Evolutionary conservation across 1,140 invertebrate species (phyloP).

Genomic region (Antheraea mylitta): DNA sequence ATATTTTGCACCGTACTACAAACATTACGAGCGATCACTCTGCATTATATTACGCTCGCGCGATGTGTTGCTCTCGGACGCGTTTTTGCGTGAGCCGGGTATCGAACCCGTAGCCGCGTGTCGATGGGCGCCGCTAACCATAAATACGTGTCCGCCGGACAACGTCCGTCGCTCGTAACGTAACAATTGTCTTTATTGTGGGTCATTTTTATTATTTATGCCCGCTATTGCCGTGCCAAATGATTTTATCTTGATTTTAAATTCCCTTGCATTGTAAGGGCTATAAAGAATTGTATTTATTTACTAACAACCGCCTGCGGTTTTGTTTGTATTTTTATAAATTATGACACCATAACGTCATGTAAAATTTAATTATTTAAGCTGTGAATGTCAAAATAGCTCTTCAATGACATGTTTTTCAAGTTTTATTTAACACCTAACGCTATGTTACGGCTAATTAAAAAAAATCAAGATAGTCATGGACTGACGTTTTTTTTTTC

Average conservation of each 20-base stretch:
- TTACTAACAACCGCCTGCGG: not conserved
- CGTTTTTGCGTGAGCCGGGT: slow-evolving; percentile 40
- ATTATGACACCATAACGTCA: too few species aligned
- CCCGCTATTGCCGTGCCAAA: slow-evolving; percentile 28
- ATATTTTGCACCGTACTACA: slow-evolving; percentile 58
- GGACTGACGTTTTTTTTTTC: too few species aligned
- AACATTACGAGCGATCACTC: slow-evolving; percentile 55
- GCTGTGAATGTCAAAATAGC: too few species aligned
- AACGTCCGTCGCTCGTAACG: slow-evolving; percentile 50
- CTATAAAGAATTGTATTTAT: not conserved
- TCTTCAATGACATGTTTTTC: too few species aligned
- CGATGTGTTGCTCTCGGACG: slow-evolving; percentile 27
- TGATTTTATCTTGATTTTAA: slow-evolving; percentile 27
- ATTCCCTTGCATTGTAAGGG: not conserved
- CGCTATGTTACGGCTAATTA: too few species aligned
- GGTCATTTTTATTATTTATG: slow-evolving; percentile 49
- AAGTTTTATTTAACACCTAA: too few species aligned
- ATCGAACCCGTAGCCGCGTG: slow-evolving; percentile 44
- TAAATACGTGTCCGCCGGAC: slow-evolving; percentile 42
- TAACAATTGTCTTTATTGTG: slow-evolving; percentile 46
- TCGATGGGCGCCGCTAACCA: slow-evolving; percentile 54
- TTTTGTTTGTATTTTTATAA: not conserved
- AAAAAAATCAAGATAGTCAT: too few species aligned
- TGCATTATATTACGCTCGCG: slow-evolving; percentile 48
- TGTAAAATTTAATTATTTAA: too few species aligned